Percentiles rank a stretch among this genome's conserved stretches.
phyloP scores from a whole-genome alignment of 1,140 invertebrate species.

The Macrocentrus cingulum region DNA sequence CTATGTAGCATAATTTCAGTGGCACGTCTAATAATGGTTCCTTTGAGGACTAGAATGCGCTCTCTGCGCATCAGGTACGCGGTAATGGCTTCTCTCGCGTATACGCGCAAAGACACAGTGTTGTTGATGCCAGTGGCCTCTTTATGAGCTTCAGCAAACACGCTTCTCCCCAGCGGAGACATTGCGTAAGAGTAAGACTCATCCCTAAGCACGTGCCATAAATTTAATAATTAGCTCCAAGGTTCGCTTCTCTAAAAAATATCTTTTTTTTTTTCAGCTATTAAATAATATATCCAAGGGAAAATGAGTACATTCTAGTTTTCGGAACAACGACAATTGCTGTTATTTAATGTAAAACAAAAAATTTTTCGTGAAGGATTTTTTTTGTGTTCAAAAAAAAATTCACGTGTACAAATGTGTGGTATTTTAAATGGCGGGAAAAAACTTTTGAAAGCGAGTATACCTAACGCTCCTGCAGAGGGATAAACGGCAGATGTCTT shows the following conservation, averaged over 20 bases:
- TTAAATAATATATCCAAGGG: too few relatives aligned
- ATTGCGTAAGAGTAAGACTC: neutral
- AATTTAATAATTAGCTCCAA: constrained; percentile 1
- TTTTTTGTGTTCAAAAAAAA: too few relatives aligned
- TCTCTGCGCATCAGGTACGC: constrained; percentile 10
- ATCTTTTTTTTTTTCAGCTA: neutral
- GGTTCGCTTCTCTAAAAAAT: neutral
- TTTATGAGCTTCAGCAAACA: neutral
- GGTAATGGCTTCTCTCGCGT: constrained; percentile 13
- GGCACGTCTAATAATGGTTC: constrained; percentile 37
- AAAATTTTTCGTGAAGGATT: too few relatives aligned
- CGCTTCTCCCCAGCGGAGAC: neutral
- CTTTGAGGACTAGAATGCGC: constrained; percentile 30
- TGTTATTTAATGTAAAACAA: too few relatives aligned
- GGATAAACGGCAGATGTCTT: too few relatives aligned
- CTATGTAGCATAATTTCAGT: constrained; percentile 36
- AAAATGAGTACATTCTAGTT: too few relatives aligned
- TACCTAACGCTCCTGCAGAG: too few relatives aligned
- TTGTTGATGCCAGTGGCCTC: neutral
- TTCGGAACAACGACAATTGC: too few relatives aligned
- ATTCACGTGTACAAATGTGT: too few relatives aligned
- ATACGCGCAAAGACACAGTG: neutral
- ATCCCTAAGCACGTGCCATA: neutral
- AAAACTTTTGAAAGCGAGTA: too few relatives aligned
- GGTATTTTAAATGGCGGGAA: too few relatives aligned